These are phyloP conservation scores for Tyrannus savana DNA, from an alignment of 2,113 vertebrate genomes.

Conservation along the genomic window DNA sequence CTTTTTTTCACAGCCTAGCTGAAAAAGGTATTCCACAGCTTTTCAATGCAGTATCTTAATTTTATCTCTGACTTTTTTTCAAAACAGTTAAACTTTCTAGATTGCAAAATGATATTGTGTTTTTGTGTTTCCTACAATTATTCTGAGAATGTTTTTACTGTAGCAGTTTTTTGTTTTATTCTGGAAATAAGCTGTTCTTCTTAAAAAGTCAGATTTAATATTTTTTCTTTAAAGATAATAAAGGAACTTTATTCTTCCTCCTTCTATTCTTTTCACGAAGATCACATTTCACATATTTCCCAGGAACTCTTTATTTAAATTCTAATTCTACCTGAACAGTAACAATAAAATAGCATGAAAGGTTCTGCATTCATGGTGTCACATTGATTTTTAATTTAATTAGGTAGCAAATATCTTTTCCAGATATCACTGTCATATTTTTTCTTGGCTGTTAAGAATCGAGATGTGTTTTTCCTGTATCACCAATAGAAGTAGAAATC, in stretches of 20 bases:
- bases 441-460: not conserved
- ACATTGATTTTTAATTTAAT: not conserved
- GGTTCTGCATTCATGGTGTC: not conserved
- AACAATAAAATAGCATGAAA: not conserved
- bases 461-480: not conserved
- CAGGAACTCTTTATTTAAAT: not conserved
- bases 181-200: not conserved
- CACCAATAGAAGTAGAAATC: not conserved
- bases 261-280: not conserved
- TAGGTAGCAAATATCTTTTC: not conserved
- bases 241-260: not conserved
- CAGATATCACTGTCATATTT: not conserved
- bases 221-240: not conserved
- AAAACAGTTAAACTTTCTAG: not conserved
- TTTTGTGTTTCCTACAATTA: not conserved
- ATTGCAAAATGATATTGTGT: not conserved
- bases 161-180: not conserved
- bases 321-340: not conserved
- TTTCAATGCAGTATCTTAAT: conserved; percentile 32
- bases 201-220: not conserved
- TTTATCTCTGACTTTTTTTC: not conserved
- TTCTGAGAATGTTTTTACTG: not conserved
- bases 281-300: not conserved
- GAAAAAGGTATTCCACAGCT: conserved; percentile 14
- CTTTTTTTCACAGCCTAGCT: not conserved